Conservation (phyloP, 2,888 invertebrate genomes). For the Chymomyza fuscimana region DNA sequence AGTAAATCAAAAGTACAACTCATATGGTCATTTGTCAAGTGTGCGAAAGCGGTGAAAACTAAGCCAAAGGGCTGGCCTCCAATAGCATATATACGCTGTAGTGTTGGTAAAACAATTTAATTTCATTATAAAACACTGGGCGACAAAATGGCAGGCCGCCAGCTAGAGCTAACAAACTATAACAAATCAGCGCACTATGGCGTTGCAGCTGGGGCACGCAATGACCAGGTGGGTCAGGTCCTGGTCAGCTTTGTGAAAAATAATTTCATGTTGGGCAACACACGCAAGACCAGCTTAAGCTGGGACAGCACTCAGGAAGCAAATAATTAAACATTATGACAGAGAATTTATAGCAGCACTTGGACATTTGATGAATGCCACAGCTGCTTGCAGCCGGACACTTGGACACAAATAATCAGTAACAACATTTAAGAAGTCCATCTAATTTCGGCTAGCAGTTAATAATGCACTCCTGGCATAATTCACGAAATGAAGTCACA, state of each 20-base stretch:
- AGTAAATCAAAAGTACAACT: slow-evolving; percentile 57
- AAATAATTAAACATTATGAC: slow-evolving; percentile 76
- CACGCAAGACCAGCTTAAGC: slow-evolving; percentile 54
- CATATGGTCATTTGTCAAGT: slow-evolving; percentile 67
- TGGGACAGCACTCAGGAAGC: slow-evolving; percentile 75
- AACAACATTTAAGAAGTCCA: slow-evolving; percentile 21
- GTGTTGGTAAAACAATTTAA: slow-evolving; percentile 53
- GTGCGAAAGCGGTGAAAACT: slow-evolving; percentile 72
- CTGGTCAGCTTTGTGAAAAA: neutral
- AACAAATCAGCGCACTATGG: slow-evolving; percentile 19
- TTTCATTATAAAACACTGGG: slow-evolving; percentile 60
- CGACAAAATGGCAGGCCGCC: neutral
- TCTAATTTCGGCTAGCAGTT: slow-evolving; percentile 40
- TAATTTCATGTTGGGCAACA: slow-evolving; percentile 20
- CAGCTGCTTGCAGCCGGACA: neutral
- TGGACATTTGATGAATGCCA: slow-evolving; percentile 21
- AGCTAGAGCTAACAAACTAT: neutral
- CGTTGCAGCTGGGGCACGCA: slow-evolving; percentile 35
- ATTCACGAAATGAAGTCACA: slow-evolving; percentile 41
- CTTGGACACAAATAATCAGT: slow-evolving; percentile 32
- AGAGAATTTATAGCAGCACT: slow-evolving; percentile 69
- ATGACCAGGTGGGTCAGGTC: slow-evolving; percentile 28
- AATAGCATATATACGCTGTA: slow-evolving; percentile 1
- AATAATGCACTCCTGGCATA: slow-evolving; percentile 40
- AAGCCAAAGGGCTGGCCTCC: slow-evolving; percentile 12